A percentile compares a stretch with the other conserved stretches of the same genome.
These are phyloP conservation scores for Barypeithes pellucidus DNA, from an alignment of 2,888 invertebrate species.

Conservation along the genomic window DNA sequence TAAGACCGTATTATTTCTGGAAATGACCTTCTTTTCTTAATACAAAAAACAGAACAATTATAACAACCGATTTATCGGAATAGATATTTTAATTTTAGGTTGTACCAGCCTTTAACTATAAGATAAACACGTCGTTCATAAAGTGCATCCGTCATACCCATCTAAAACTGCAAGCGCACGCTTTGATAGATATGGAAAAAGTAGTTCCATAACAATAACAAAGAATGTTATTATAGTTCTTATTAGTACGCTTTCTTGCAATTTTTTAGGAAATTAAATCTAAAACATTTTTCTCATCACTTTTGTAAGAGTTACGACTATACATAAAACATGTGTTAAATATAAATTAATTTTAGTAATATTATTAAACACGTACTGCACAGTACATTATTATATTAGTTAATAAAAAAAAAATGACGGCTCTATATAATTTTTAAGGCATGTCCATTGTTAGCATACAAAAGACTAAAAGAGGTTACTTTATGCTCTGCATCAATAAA, in stretches of 20 bases:
- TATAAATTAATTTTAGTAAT: neutral
- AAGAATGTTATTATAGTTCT: no score
- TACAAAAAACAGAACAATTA: neutral
- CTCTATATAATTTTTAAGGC: constrained; percentile 9
- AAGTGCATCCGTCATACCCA: neutral
- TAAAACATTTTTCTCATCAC: no score
- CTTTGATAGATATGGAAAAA: neutral
- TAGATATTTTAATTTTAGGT: neutral
- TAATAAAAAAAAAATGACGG: neutral
- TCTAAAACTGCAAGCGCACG: neutral
- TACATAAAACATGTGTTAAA: no score
- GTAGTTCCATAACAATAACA: neutral
- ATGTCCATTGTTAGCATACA: neutral
- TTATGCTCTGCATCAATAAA: constrained; percentile 11
- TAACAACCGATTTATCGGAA: neutral
- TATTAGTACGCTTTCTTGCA: no score
- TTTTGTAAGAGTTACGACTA: no score
- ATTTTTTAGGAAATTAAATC: no score
- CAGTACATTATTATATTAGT: neutral
- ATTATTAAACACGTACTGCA: neutral
- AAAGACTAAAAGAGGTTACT: constrained; percentile 16
- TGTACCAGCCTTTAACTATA: neutral
- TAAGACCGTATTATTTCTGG: neutral
- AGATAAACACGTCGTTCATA: neutral
- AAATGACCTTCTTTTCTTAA: neutral